Evolutionary conservation across 2,113 vertebrate species (phyloP).

Genomic region (Phyllostomus discolor): DNA sequence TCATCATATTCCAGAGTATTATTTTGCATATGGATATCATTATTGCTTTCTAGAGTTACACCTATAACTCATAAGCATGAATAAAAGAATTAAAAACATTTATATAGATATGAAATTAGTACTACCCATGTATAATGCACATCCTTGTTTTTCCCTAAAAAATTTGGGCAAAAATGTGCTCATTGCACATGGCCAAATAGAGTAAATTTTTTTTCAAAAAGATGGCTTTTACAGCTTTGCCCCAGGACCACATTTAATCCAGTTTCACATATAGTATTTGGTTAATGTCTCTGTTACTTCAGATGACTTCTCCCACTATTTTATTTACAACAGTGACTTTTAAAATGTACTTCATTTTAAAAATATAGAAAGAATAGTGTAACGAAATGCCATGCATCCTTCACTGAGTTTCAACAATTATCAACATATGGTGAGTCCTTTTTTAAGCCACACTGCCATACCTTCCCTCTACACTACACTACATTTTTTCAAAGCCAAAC

Average conservation of each 20-base stretch:
- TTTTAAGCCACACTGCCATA: conserved; percentile 29
- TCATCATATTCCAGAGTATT: no score
- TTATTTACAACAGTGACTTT: neutral
- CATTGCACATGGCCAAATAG: no score
- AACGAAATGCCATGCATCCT: neutral
- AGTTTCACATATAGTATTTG: neutral
- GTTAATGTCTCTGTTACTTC: neutral
- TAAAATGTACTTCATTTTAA: conserved; percentile 33
- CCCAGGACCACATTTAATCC: neutral
- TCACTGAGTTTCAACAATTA: conserved; percentile 1
- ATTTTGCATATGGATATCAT: no score
- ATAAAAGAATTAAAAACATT: no score
- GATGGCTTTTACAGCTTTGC: neutral
- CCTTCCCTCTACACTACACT: neutral
- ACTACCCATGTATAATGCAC: no score
- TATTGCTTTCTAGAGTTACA: no score
- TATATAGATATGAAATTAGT: no score
- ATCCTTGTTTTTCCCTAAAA: no score
- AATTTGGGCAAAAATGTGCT: no score
- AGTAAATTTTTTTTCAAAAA: no score
- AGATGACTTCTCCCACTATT: neutral
- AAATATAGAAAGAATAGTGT: conserved; percentile 31
- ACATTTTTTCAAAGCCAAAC: conserved; percentile 42
- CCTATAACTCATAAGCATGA: no score
- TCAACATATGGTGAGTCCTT: conserved; percentile 50